Evolutionary conservation across 2,113 vertebrate genomes (phyloP).

Genomic region (Corapipo altera): DNA sequence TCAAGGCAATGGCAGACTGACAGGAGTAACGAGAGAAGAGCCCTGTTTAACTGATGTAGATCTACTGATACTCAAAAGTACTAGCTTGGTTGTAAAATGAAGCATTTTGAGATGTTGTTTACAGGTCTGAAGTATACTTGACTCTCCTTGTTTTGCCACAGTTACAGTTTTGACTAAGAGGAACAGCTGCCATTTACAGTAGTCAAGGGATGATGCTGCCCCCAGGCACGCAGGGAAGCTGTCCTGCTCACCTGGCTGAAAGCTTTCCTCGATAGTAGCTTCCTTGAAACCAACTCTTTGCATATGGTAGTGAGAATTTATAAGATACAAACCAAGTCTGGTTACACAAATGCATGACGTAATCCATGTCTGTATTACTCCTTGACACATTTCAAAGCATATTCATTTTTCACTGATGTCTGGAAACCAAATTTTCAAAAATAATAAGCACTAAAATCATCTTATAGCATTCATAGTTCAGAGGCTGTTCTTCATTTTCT

Average conservation of each 20-base stretch:
- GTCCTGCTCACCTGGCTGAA: neutral
- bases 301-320: neutral
- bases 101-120: neutral
- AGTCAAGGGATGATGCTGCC: neutral
- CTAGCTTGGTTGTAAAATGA: neutral
- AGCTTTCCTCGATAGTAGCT: fast-evolving
- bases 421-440: neutral
- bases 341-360: neutral
- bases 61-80: neutral
- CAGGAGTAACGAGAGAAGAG: neutral
- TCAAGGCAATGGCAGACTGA: fast-evolving
- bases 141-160: neutral
- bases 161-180: neutral
- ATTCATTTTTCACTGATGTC: neutral
- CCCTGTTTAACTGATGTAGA: neutral
- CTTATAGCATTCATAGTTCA: neutral
- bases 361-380: neutral
- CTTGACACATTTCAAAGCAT: neutral
- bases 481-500: neutral
- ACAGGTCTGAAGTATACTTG: neutral
- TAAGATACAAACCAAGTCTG: neutral
- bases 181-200: neutral
- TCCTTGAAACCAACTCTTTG: neutral
- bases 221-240: fast-evolving
- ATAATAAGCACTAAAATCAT: neutral